phyloP scores from a whole-genome alignment of 2,888 invertebrate genomes.

The Caenorhabditis sp. region DNA sequence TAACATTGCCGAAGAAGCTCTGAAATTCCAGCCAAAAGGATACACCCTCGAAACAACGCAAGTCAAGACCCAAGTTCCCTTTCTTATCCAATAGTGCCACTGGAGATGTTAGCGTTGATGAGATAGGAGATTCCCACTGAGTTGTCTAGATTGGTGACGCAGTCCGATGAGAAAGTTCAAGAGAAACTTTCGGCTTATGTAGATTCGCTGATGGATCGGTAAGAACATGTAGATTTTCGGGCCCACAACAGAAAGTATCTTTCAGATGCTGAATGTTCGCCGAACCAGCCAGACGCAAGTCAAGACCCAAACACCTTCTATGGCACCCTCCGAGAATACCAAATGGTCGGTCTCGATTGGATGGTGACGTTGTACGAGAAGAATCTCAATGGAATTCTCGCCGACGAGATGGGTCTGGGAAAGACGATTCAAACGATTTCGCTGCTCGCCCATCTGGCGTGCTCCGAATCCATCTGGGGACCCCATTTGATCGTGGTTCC shows the following conservation, averaged over 20 bases:
- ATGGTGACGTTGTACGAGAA: slow-evolving; percentile 96
- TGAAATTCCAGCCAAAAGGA: slow-evolving; percentile 97
- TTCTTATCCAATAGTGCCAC: slow-evolving; percentile 86
- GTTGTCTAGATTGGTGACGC: too few relatives aligned
- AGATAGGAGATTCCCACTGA: slow-evolving; percentile 35
- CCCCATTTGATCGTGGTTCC: slow-evolving; percentile 99
- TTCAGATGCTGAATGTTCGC: slow-evolving; percentile 69
- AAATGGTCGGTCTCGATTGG: slow-evolving; percentile 98
- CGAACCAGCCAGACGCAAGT: too few relatives aligned
- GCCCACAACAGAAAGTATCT: too few relatives aligned
- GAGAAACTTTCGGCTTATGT: slow-evolving; percentile 23
- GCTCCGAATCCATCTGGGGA: slow-evolving; percentile 95
- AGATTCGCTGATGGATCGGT: slow-evolving; percentile 12
- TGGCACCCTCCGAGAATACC: slow-evolving; percentile 94
- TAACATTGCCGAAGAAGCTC: slow-evolving; percentile 88
- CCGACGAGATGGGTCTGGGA: slow-evolving; percentile 81
- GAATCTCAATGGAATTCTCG: slow-evolving; percentile 94
- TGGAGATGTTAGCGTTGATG: slow-evolving; percentile 36
- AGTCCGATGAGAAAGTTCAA: slow-evolving; percentile 4
- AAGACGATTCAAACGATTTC: slow-evolving; percentile 90
- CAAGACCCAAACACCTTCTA: too few relatives aligned
- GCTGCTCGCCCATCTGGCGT: slow-evolving; percentile 93
- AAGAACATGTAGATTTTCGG: slow-evolving; percentile 20
- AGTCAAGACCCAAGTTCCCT: slow-evolving; percentile 94
- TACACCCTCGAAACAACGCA: slow-evolving; percentile 95